Conservation (phyloP, 30 jellyfish, hydroid and myxozoan genomes). For the Aurelia aurita complex sp. Pacific region DNA sequence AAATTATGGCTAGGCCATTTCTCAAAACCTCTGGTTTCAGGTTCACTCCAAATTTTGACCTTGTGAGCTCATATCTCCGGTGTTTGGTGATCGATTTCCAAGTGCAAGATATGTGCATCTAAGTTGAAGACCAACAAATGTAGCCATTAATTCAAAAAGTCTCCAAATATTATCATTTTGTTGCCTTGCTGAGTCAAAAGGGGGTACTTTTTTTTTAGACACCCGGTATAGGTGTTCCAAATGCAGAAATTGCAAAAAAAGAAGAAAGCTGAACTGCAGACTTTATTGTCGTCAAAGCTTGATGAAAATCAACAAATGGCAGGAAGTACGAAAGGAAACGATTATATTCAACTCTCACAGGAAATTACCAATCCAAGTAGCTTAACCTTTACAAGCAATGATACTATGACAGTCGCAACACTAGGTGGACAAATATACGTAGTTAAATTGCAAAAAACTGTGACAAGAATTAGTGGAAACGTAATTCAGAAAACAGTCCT, state of each 20-base stretch:
- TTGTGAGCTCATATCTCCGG: too few species aligned
- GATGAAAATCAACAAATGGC: slow-evolving; percentile 4
- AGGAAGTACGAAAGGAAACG: slow-evolving; percentile 19
- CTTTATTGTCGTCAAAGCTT: slow-evolving; percentile 30
- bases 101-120: too few species aligned
- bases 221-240: slow-evolving; percentile 4
- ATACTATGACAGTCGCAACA: slow-evolving; percentile 21
- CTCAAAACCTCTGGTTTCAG: too few species aligned
- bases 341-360: slow-evolving; percentile 31
- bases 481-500: neutral
- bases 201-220: too few species aligned
- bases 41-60: too few species aligned
- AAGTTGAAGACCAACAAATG: too few species aligned
- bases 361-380: slow-evolving; percentile 27
- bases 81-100: too few species aligned
- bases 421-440: slow-evolving; percentile 21
- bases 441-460: slow-evolving; percentile 19
- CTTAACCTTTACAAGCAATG: slow-evolving; percentile 17
- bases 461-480: neutral
- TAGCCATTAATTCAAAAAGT: too few species aligned
- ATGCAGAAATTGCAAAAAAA: neutral
- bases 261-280: slow-evolving; percentile 45
- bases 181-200: too few species aligned
- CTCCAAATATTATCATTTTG: too few species aligned
- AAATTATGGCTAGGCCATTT: too few species aligned